Conservation (phyloP, 2,888 invertebrate species). For the Idaea straminata region DNA sequence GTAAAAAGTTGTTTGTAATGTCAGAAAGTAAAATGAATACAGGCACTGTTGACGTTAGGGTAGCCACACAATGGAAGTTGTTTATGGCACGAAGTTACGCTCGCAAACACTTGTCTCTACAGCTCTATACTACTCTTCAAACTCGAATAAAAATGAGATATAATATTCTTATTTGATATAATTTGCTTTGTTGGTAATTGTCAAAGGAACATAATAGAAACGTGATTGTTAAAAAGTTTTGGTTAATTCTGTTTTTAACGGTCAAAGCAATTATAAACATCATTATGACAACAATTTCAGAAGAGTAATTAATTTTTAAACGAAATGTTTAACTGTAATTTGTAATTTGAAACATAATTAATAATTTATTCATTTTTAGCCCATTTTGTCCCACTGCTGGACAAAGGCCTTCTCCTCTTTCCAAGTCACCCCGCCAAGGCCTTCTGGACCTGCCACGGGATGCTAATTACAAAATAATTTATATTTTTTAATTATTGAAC, state of each 20-base stretch:
- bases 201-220: not conserved
- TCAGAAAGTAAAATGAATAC: constrained; percentile 25
- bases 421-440: too few relatives aligned
- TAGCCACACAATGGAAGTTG: constrained; percentile 7
- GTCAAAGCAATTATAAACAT: not conserved
- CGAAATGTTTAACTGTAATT: too few relatives aligned
- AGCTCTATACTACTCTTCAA: not conserved
- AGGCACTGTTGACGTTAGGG: constrained; percentile 10
- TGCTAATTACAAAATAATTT: too few relatives aligned
- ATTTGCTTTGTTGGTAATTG: not conserved
- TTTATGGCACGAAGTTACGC: constrained; percentile 14
- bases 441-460: too few relatives aligned
- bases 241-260: not conserved
- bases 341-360: too few relatives aligned
- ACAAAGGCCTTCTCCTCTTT: too few relatives aligned
- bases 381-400: too few relatives aligned
- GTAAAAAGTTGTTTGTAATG: constrained; percentile 28
- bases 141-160: constrained; percentile 4
- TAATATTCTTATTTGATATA: not conserved
- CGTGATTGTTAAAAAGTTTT: not conserved
- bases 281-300: not conserved
- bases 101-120: not conserved
- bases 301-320: not conserved
- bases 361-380: too few relatives aligned
- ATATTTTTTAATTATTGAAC: too few relatives aligned